Evolutionary conservation across 2,113 vertebrate genomes (phyloP).

Genomic region (Sphaerodactylus townsendi): DNA sequence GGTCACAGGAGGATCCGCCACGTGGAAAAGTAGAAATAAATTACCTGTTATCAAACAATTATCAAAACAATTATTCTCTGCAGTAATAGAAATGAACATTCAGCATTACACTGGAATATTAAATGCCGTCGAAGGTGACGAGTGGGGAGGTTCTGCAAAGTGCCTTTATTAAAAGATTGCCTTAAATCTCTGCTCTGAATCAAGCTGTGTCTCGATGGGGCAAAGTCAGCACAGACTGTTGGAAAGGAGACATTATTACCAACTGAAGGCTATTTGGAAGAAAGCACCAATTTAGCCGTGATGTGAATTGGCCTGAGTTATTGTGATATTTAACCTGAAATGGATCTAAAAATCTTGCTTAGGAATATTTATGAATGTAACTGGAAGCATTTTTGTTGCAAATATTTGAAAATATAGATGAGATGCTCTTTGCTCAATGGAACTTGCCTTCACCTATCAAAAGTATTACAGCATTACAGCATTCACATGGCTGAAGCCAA

Average conservation of each 20-base stretch:
- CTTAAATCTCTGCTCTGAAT: neutral
- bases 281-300: neutral
- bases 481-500: too few species aligned
- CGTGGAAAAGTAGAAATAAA: constrained; percentile 17
- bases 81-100: neutral
- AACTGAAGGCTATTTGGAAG: neutral
- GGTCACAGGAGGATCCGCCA: constrained; percentile 12
- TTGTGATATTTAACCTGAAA: neutral
- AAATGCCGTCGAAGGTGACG: neutral
- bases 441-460: too few species aligned
- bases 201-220: neutral
- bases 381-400: neutral
- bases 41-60: constrained; percentile 22
- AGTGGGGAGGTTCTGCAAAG: neutral
- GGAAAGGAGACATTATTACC: neutral
- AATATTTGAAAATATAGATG: neutral
- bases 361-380: neutral
- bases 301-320: neutral
- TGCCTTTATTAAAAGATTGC: neutral
- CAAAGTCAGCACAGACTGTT: neutral
- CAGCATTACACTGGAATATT: neutral
- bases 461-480: too few species aligned
- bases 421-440: too few species aligned
- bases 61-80: neutral
- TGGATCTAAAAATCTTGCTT: neutral